Conservation (phyloP, 2,113 vertebrate genomes). For the Stigmatopora argus region DNA sequence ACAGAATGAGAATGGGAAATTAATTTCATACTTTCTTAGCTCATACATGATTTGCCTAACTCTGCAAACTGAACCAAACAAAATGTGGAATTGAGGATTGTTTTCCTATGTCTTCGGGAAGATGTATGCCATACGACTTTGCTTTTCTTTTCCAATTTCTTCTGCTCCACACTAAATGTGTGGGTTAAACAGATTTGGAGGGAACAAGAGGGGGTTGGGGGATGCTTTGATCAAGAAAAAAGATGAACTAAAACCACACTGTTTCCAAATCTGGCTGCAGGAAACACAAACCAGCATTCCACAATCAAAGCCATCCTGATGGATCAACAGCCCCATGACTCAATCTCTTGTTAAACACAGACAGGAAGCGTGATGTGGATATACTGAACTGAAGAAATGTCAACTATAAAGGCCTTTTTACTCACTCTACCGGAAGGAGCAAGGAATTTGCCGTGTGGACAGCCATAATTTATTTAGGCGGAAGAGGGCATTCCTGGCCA, state of each 20-base stretch:
- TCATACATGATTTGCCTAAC: background rate
- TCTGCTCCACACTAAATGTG: slow-evolving; percentile 2
- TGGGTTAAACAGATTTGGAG: slow-evolving; percentile 30
- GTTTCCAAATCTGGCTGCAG: slow-evolving; percentile 42
- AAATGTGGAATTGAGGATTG: background rate
- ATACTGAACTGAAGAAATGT: slow-evolving; percentile 59
- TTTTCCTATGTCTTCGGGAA: background rate
- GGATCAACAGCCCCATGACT: slow-evolving; percentile 53
- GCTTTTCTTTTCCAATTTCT: slow-evolving; percentile 23
- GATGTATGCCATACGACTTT: background rate
- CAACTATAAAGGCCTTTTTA: slow-evolving; percentile 37
- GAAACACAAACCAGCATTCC: slow-evolving; percentile 38
- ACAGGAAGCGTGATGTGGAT: slow-evolving; percentile 47
- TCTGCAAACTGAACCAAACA: background rate
- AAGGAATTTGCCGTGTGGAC: too few relatives aligned
- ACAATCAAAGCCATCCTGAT: slow-evolving; percentile 49
- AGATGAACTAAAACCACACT: slow-evolving; percentile 44
- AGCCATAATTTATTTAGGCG: too few relatives aligned
- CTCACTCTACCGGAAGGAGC: too few relatives aligned
- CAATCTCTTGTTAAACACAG: slow-evolving; percentile 50
- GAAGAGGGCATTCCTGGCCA: too few relatives aligned
- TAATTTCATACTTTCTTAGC: slow-evolving; percentile 17
- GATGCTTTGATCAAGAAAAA: slow-evolving; percentile 55
- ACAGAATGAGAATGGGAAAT: slow-evolving; percentile 21
- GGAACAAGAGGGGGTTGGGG: slow-evolving; percentile 28